Percentiles rank a stretch among this genome's conserved stretches.
Evolutionary conservation across 2,888 invertebrate species (phyloP).

Genomic region (Lasioglossum morio): DNA sequence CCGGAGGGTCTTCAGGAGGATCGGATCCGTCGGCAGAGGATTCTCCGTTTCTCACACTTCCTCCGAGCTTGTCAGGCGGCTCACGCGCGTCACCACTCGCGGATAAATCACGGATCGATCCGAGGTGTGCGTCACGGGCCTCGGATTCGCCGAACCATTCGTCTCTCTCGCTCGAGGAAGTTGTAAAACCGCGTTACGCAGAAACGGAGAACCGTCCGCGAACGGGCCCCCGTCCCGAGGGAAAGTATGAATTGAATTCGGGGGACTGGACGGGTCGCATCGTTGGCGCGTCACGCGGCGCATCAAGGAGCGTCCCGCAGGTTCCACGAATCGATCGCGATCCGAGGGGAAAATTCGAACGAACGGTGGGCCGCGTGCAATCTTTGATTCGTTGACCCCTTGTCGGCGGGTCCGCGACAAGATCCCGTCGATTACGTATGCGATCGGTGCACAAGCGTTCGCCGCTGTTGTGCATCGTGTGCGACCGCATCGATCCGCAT

Average conservation of each 20-base stretch:
- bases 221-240: not conserved
- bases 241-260: not conserved
- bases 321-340: slow-evolving; percentile 22
- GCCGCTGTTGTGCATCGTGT: slow-evolving; percentile 80
- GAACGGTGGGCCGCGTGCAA: slow-evolving; percentile 34
- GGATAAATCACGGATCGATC: slow-evolving; percentile 53
- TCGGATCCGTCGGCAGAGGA: not conserved
- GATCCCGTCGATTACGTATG: slow-evolving; percentile 76
- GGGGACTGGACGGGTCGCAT: not conserved
- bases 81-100: slow-evolving; percentile 28
- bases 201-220: slow-evolving; percentile 42
- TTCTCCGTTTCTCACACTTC: slow-evolving; percentile 44
- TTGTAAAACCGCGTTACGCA: slow-evolving; percentile 79
- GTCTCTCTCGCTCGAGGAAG: slow-evolving; percentile 75
- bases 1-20: not conserved
- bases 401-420: slow-evolving; percentile 27
- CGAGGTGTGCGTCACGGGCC: slow-evolving; percentile 39
- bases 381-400: slow-evolving; percentile 74
- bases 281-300: not conserved
- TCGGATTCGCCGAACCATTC: slow-evolving; percentile 39
- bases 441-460: slow-evolving; percentile 73
- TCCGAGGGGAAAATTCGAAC: slow-evolving; percentile 58
- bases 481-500: slow-evolving; percentile 83
- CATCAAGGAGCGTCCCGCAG: not conserved
- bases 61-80: slow-evolving; percentile 26